A percentile compares a stretch with the other conserved stretches of the same genome.
Evolutionary conservation across 2,113 vertebrate species (phyloP).

Genomic region (Microcebus lehilahytsara): DNA sequence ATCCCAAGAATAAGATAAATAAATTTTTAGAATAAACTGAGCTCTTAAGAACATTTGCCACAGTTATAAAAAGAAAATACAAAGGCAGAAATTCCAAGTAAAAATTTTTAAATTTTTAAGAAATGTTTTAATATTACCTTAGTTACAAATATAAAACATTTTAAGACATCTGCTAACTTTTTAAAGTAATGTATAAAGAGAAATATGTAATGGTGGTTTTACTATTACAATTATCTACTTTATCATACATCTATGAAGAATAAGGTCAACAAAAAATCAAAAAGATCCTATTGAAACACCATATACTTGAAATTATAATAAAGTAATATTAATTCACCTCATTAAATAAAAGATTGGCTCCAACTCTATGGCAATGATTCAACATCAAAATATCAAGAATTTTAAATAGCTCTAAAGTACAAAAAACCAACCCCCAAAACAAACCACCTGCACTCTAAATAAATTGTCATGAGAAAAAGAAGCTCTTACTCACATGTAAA

Average conservation of each 20-base stretch:
- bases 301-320: background rate
- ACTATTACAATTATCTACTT: background rate
- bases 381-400: background rate
- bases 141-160: background rate
- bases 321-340: background rate
- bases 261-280: background rate
- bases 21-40: background rate
- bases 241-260: background rate
- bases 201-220: background rate
- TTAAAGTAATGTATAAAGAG: background rate
- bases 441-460: background rate
- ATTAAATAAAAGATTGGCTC: background rate
- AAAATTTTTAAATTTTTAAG: background rate
- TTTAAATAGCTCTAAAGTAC: background rate
- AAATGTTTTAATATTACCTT: background rate
- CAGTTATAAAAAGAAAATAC: background rate
- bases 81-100: background rate
- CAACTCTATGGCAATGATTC: background rate
- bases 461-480: background rate
- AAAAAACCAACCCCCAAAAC: background rate
- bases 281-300: background rate
- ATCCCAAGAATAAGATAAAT: background rate
- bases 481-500: background rate
- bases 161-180: background rate
- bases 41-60: background rate